A percentile compares a stretch with the other conserved stretches of the same genome.
Conservation (phyloP, 2,113 vertebrate species). For the Ifrita kowaldi region DNA sequence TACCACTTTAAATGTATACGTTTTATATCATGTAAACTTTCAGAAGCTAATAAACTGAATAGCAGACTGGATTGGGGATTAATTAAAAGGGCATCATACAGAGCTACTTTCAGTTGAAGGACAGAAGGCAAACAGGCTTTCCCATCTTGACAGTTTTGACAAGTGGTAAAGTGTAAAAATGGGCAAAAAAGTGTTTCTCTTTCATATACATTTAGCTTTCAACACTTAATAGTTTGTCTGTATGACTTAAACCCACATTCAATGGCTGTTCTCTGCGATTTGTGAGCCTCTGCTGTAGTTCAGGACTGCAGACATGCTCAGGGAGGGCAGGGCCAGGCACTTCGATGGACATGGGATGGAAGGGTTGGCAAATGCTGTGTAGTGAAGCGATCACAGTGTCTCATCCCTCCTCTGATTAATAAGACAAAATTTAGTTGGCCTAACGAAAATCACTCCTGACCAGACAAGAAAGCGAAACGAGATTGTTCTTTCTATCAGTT, state of each 20-base stretch:
- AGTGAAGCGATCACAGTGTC: neutral
- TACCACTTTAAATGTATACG: neutral
- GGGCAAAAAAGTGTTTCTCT: neutral
- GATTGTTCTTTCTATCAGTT: constrained; percentile 6
- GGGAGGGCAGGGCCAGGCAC: neutral
- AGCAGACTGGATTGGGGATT: neutral
- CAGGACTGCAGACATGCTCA: neutral
- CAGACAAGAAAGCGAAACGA: neutral
- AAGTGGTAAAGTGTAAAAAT: neutral
- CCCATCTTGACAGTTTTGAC: neutral
- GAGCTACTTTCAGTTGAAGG: neutral
- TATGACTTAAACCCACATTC: neutral
- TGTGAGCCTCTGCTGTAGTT: neutral
- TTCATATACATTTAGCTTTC: neutral
- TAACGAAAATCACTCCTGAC: neutral
- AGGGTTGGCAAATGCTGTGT: neutral
- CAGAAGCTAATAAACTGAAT: neutral
- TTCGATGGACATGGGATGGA: neutral
- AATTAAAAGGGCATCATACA: neutral
- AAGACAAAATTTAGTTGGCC: neutral
- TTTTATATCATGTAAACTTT: neutral
- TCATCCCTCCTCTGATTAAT: neutral
- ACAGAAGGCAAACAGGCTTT: neutral
- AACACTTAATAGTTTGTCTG: neutral
- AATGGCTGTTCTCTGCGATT: neutral